A percentile compares a stretch with the other conserved stretches of the same genome.
phyloP scores from a whole-genome alignment of 2,797 vertebrate genomes.

The Champsocephalus gunnari region DNA sequence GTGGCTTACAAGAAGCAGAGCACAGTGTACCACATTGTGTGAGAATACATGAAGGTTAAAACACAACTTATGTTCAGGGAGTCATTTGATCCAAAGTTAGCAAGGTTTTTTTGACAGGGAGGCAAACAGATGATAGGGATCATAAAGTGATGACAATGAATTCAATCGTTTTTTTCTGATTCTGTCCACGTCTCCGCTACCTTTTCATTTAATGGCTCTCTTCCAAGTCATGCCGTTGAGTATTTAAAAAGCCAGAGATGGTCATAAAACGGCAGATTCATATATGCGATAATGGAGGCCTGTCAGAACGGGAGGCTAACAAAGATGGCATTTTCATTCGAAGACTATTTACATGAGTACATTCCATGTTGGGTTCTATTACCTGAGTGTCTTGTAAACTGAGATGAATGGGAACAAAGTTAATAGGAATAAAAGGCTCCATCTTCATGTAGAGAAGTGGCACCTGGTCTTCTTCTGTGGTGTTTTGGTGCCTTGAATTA shows the following conservation, averaged over 20 bases:
- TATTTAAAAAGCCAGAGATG: slow-evolving; percentile 27
- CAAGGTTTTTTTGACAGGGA: slow-evolving; percentile 6
- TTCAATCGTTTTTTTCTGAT: slow-evolving; percentile 30
- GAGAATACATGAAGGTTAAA: slow-evolving; percentile 1
- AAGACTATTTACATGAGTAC: slow-evolving; percentile 25
- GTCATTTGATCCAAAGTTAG: not conserved
- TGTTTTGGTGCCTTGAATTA: slow-evolving; percentile 37
- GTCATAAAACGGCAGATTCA: slow-evolving; percentile 13
- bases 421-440: slow-evolving; percentile 26
- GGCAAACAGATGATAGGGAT: slow-evolving; percentile 30
- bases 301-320: slow-evolving; percentile 6
- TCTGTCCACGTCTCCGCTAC: slow-evolving; percentile 7
- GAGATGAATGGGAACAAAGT: slow-evolving; percentile 44
- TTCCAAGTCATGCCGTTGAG: not conserved
- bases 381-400: slow-evolving; percentile 46
- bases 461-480: slow-evolving; percentile 40
- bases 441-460: slow-evolving; percentile 13
- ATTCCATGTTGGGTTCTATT: slow-evolving; percentile 25
- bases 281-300: not conserved
- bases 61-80: not conserved
- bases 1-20: no score
- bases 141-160: slow-evolving; percentile 73
- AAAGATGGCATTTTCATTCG: slow-evolving; percentile 39
- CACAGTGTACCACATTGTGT: not conserved
- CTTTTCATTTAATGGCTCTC: slow-evolving; percentile 4